Evolutionary conservation across 2,113 vertebrate genomes (phyloP).

Genomic region (Cairina moschata): DNA sequence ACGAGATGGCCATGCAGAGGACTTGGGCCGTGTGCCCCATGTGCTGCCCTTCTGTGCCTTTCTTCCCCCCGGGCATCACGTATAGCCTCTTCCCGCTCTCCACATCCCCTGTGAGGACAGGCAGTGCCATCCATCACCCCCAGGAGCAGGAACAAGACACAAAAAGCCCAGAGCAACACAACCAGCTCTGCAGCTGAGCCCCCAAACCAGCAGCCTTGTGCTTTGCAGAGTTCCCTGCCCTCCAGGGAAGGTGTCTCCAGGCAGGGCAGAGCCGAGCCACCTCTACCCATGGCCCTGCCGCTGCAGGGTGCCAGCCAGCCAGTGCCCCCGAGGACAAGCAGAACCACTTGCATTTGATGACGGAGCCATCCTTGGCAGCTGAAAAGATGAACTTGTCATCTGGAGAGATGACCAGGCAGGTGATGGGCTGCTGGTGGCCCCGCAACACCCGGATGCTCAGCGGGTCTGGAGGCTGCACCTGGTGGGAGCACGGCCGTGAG

Average conservation of each 20-base stretch:
- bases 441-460: constrained; percentile 84
- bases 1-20: constrained; percentile 94
- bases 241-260: no score
- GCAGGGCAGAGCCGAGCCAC: background rate
- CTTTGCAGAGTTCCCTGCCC: no score
- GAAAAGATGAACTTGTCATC: constrained; percentile 92
- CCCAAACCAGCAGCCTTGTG: no score
- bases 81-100: constrained; percentile 88
- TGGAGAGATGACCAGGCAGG: constrained; percentile 89
- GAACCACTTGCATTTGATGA: constrained; percentile 92
- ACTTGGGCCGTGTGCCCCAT: constrained; percentile 86
- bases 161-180: background rate
- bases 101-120: constrained; percentile 84
- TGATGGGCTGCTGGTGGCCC: constrained; percentile 93
- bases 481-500: background rate
- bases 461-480: constrained; percentile 84
- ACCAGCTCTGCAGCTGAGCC: no score
- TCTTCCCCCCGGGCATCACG: constrained; percentile 85
- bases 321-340: background rate
- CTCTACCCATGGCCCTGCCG: fast-evolving
- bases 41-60: constrained; percentile 80
- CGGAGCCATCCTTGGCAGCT: constrained; percentile 91
- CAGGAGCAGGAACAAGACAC: fast-evolving
- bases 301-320: fast-evolving
- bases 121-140: background rate